Conservation (phyloP, 2,888 invertebrate genomes). For the Diplolepis rosae region DNA sequence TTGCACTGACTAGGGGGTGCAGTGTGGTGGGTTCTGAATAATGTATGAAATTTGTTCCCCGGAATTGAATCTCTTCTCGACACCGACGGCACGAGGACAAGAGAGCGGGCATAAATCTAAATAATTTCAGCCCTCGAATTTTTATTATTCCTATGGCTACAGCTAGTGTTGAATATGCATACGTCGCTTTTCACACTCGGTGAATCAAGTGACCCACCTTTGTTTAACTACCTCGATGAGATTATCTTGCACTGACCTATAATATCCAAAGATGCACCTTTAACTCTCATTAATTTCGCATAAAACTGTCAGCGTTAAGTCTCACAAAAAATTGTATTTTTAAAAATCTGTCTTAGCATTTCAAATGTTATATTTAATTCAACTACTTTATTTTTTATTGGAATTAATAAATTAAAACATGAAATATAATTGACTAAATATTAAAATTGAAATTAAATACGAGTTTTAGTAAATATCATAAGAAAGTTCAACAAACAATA, state of each 20-base stretch:
- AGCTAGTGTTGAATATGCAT: constrained; percentile 64
- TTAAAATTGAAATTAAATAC: no score
- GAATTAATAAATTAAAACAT: no score
- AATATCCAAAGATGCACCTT: neutral
- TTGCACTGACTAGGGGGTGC: constrained; percentile 61
- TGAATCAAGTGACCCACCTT: constrained; percentile 18
- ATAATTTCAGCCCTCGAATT: constrained; percentile 69
- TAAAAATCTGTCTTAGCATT: no score
- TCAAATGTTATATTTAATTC: no score
- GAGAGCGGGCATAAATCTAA: constrained; percentile 71
- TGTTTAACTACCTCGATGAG: neutral
- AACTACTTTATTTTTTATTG: no score
- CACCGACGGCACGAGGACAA: constrained; percentile 64
- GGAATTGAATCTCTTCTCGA: constrained; percentile 69
- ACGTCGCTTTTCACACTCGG: constrained; percentile 40
- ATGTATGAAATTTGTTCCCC: constrained; percentile 71
- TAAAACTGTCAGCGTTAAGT: neutral
- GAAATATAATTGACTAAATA: no score
- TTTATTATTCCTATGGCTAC: constrained; percentile 65
- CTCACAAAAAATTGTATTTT: no score
- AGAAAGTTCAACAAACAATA: no score
- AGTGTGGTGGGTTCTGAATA: constrained; percentile 65
- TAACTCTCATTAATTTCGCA: constrained; percentile 7
- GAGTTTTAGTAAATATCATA: no score
- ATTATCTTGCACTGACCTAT: neutral